A percentile compares a stretch with the other conserved stretches of the same genome.
Conservation (phyloP, 2,113 vertebrate species). For the Falco punctatus region DNA sequence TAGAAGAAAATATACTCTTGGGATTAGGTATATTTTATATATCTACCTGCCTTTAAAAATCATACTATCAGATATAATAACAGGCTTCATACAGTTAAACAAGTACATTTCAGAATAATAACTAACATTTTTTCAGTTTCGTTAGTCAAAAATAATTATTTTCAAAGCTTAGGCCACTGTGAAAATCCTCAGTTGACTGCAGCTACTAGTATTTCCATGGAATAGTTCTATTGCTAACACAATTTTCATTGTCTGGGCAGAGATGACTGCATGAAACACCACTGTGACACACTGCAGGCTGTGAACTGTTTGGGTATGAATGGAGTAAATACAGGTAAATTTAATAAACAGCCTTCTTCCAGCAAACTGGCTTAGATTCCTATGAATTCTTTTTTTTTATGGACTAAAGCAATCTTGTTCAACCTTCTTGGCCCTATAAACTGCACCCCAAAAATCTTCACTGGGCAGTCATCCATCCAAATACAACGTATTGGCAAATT, state of each 20-base stretch:
- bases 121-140: neutral
- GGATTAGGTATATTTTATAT: neutral
- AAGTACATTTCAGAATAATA: neutral
- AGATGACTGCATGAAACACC: neutral
- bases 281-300: neutral
- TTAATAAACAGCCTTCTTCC: neutral
- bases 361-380: neutral
- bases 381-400: neutral
- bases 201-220: neutral
- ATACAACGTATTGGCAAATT: neutral
- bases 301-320: neutral
- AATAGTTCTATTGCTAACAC: neutral
- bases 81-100: neutral
- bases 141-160: slow-evolving; percentile 29
- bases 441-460: neutral
- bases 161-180: neutral
- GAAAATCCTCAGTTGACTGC: neutral
- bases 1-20: neutral
- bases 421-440: neutral
- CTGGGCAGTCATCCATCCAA: neutral
- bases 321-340: neutral
- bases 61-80: neutral
- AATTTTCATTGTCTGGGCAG: neutral
- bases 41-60: neutral
- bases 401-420: neutral